A percentile compares a stretch with the other conserved stretches of the same genome.
phyloP scores from a whole-genome alignment of 1,140 invertebrate genomes.

The Bombus affinis region DNA sequence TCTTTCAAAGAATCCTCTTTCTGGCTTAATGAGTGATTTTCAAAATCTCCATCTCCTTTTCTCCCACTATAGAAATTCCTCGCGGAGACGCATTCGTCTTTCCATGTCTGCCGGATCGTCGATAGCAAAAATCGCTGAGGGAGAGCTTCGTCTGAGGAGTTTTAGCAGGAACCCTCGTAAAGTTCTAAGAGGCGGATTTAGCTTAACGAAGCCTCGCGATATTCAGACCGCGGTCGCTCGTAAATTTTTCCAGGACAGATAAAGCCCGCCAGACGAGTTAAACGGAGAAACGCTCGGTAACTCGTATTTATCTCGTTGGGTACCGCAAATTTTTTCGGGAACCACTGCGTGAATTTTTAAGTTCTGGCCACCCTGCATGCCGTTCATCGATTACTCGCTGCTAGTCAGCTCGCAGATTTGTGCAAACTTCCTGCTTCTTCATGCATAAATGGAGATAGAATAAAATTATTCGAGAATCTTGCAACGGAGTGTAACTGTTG shows the following conservation, averaged over 20 bases:
- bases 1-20: neutral
- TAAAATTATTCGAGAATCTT: too few species aligned
- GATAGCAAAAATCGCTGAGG: conserved; percentile 6
- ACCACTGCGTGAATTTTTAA: neutral
- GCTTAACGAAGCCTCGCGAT: conserved; percentile 38
- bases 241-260: conserved; percentile 24
- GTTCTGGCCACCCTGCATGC: neutral
- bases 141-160: neutral
- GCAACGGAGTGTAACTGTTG: too few species aligned
- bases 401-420: neutral
- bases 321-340: neutral
- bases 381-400: neutral
- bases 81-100: neutral
- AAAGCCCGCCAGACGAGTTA: neutral
- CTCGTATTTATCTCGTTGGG: conserved; percentile 20
- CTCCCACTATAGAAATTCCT: neutral
- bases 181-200: conserved; percentile 20
- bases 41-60: neutral
- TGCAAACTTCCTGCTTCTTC: neutral
- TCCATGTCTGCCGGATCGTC: neutral
- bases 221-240: conserved; percentile 23
- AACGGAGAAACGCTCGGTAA: neutral
- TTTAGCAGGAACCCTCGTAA: neutral
- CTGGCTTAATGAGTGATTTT: neutral
- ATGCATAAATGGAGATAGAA: too few species aligned